Conservation (phyloP, 2,797 vertebrate species). For the Parauchenoglanis ngamensis region DNA sequence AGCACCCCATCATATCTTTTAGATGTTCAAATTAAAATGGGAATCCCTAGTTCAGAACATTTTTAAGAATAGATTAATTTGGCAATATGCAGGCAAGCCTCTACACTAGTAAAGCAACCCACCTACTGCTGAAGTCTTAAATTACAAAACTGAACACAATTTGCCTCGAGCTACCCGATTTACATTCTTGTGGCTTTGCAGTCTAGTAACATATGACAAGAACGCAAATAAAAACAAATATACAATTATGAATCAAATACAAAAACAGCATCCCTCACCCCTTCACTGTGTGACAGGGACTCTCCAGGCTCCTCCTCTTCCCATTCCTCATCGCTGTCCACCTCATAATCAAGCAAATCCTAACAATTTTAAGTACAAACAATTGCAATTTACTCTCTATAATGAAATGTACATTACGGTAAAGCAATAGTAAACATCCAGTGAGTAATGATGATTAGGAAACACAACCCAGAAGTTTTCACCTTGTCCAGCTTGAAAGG, state of each 20-base stretch:
- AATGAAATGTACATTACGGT: not conserved
- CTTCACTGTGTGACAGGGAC: slow-evolving; percentile 96
- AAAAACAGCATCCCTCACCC: slow-evolving; percentile 75
- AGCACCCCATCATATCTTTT: not conserved
- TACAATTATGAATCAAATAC: not conserved
- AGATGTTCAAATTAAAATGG: not conserved
- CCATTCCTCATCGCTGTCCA: slow-evolving; percentile 98
- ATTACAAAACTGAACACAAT: not conserved
- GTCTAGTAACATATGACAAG: not conserved
- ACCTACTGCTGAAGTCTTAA: not conserved
- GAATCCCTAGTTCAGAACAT: not conserved
- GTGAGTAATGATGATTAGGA: not conserved
- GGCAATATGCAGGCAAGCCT: not conserved
- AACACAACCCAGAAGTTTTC: slow-evolving; percentile 40
- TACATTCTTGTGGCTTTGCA: not conserved
- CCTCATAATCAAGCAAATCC: slow-evolving; percentile 91
- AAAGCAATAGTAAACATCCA: not conserved
- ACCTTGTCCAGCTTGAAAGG: slow-evolving; percentile 88
- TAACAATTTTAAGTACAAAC: slow-evolving; percentile 55
- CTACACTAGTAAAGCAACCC: not conserved
- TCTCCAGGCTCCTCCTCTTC: slow-evolving; percentile 98
- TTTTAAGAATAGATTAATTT: not conserved
- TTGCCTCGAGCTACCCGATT: not conserved
- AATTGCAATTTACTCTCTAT: not conserved
- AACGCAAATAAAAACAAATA: not conserved